Conservation (phyloP, 2,888 invertebrate species). For the Hedychridium roseum region DNA sequence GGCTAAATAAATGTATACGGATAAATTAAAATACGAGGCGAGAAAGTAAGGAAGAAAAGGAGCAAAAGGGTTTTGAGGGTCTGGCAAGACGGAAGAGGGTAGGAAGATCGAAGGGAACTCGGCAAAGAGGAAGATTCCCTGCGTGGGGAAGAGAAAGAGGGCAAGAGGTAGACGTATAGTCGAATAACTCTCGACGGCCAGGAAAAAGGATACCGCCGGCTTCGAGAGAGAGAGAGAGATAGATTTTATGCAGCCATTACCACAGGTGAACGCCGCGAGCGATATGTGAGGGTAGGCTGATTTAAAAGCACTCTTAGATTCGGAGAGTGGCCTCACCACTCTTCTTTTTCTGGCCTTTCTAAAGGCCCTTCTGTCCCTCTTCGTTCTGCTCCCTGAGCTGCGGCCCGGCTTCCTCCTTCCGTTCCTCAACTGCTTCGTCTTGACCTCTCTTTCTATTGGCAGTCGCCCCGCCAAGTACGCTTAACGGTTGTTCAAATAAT, state of each 20-base stretch:
- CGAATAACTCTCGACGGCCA: conserved; percentile 32
- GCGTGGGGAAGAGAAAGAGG: conserved; percentile 8
- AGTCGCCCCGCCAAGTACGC: conserved; percentile 10
- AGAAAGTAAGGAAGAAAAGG: not conserved
- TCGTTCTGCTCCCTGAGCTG: not conserved
- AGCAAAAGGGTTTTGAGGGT: conserved; percentile 9
- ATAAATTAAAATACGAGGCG: conserved; percentile 22
- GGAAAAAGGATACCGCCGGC: conserved; percentile 35
- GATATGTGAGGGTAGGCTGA: conserved; percentile 38
- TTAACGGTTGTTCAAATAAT: conserved; percentile 18
- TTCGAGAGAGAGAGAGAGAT: no score
- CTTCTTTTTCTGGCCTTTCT: conserved; percentile 1
- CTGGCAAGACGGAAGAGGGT: not conserved
- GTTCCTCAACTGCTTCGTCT: not conserved
- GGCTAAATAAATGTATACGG: conserved; percentile 18
- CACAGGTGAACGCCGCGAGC: conserved; percentile 44
- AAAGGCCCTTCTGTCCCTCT: not conserved
- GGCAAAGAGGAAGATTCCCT: not conserved
- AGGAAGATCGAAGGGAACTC: not conserved
- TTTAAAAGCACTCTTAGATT: conserved; percentile 43
- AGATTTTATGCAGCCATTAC: conserved; percentile 46
- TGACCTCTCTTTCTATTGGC: not conserved
- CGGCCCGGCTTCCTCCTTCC: not conserved
- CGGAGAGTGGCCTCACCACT: conserved; percentile 21
- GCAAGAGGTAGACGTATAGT: conserved; percentile 16